Conservation (phyloP, 2,888 invertebrate species). For the Phlogophora meticulosa region DNA sequence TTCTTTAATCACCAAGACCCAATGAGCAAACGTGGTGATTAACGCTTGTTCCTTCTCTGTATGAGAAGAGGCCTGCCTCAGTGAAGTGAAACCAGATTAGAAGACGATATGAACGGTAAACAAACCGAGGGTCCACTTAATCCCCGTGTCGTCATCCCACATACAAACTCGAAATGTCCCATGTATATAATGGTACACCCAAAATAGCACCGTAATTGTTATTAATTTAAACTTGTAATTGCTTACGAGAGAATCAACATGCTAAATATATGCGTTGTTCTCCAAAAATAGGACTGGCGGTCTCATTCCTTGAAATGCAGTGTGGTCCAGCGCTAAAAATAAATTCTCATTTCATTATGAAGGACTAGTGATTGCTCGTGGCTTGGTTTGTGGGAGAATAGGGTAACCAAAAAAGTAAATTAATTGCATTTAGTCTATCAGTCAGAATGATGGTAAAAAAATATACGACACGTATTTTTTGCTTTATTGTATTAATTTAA, state of each 20-base stretch:
- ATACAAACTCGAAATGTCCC: background rate
- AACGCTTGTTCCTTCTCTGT: no score
- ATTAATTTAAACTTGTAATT: slow-evolving; percentile 33
- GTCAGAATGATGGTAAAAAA: background rate
- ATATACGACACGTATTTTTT: no score
- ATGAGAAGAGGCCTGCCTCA: no score
- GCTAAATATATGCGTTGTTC: slow-evolving; percentile 34
- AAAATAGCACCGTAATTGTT: slow-evolving; percentile 29
- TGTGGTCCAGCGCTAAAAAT: slow-evolving; percentile 35
- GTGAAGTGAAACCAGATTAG: no score
- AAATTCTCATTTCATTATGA: slow-evolving; percentile 2
- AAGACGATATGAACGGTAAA: no score
- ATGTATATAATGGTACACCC: no score
- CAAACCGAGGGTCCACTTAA: no score
- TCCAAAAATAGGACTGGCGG: slow-evolving; percentile 21
- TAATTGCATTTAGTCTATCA: background rate
- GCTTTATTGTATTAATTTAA: no score
- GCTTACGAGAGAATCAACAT: slow-evolving; percentile 2
- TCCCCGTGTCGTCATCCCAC: background rate
- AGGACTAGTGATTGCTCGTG: background rate
- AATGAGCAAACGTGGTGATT: no score
- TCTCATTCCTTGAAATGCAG: slow-evolving; percentile 37
- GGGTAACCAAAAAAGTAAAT: no score
- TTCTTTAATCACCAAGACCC: no score
- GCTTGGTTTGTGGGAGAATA: background rate